Evolutionary conservation across 2,888 invertebrate genomes (phyloP), one percentile per base, ranked within the genome.

Genomic region (Nomada fabriciana): DNA sequence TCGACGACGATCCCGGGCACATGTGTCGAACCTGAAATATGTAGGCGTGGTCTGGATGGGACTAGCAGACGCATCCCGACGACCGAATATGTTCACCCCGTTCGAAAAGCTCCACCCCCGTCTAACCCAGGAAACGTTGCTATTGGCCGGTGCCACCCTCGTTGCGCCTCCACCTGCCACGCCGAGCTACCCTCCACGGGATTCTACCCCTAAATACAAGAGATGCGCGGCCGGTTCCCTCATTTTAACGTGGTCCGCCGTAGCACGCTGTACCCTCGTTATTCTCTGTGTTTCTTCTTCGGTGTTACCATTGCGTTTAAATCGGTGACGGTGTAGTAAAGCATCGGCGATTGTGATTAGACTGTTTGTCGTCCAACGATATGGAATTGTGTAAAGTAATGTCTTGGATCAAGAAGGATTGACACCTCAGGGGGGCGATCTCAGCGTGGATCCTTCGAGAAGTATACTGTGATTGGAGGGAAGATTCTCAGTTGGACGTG

Each of bases 21-120:
- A 94, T 94, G 94, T 94, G 94, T 93, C 93, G 93, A 94, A 93
- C 91, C 93, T 91, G 91, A 94, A 94, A 94, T 94, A 93, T 94
- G 93, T 93, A 94, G 94, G 94, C 94, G 94, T 93, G 94, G 94
- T 92, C 90, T 91, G 86, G 86, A 87, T 76, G 88, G 88, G 86
- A 89, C 89, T 91, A 93, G 89, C 94, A 93, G 94, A 94, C 93
- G 93, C 93, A 86, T 90, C 89, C 89, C 93, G 91, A 91, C 93
- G 91, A 91, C 88, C 88, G 93, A 94, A 94, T 94, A 94, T 94
- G 94, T 93, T 94, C 92, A 90, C 90, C 92, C 91, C 92, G 83
- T 88, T 86, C 76, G 47, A 83, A 83, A 89, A 83, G 92, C 92
- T 92, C 92, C 92, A 92, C 92, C 92, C 92, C 88, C 91, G 86